Base-by-base conservation (phyloP, 2,113 vertebrate species). In the Tachysurus vachellii region DNA sequence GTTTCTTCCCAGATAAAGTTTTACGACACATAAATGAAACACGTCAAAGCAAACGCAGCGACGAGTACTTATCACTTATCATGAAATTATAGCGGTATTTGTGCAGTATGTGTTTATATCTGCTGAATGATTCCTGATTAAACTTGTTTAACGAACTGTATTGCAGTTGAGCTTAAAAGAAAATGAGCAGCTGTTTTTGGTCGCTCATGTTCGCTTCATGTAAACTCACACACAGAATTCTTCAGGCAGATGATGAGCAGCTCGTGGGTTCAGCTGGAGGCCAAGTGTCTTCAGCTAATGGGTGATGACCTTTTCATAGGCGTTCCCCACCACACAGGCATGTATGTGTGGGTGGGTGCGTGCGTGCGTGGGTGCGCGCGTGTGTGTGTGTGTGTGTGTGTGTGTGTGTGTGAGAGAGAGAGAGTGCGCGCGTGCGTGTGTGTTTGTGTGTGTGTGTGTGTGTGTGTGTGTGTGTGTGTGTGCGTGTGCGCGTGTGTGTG, bases 231-330 rank as follows among this genome's bases (percentile, higher is more conserved):
- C 90, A 91, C 92, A 92, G 93, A 85, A 59, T 89, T 88, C 91
- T 94, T 93, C 87, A 92, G 89, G 90, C 82, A 87, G 93, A 92
- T 89, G 91, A 90, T 90, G 88, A 92, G 88, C 88, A 68, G 50
- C 87, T 61, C 83, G 26, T 28, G 56, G 91, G 94, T 95, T 95
- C 94, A 95, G 4, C 77, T 81, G 89, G 87, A 94, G 94, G 94
- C 73, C 94, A 95, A 91, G 91, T 93, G 92, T 94, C 94, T 91
- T 92, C 68, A 90, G 76, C 90, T 93, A 90, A 92, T 92, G 91
- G 91, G 90, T 93, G 92, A 83, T 92, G 94, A 94, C 94, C 94
- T 93, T 93, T 88, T 87, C 91, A 92, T 64, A 85, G 88, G 62
- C 77, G 23, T 76, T 56, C 82, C 64, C 59, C 31, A 83, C 79